Evolutionary conservation across 2,797 vertebrate species (phyloP), one percentile per base, ranked within the genome.

Genomic region (Ciconia nigra): DNA sequence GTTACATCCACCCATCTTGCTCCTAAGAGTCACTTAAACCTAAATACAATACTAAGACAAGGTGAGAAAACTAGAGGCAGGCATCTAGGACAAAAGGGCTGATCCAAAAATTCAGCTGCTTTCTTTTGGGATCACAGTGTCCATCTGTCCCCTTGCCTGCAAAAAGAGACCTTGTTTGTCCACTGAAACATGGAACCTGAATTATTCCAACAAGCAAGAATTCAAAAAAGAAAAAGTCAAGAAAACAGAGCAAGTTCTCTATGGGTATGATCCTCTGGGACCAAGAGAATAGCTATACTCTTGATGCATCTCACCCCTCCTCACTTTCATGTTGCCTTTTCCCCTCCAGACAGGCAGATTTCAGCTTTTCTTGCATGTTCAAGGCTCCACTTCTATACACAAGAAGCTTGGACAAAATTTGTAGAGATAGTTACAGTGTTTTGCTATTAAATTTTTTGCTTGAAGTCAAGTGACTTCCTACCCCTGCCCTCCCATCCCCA

Each of bases 61-160:
- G 55, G 24, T 17, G 42, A 86, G 66, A 88, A 92, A 72, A 78
- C 24, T 55, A 90, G 41, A 89, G 61, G 49, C 44, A 26, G 41
- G 42, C 87, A 91, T 80, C 63, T 74, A 96, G 92, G 77, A 92
- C 87, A 91, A 86, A 74, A 83, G 42, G 62, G 37, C 78, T 81
- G 87, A 93, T 92, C 91, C 59, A 93, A 94, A 79, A 93, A 59
- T 66, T 93, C 94, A 74, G 79, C 92, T 90, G 84, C 72, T 82
- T 95, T 90, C 94, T 82, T 93, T 77, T 71, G 69, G 93, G 92
- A 96, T 84, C 22, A 5, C 79, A 57, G 58, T n/a, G 87, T 86
- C 95, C 96, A 96, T 95, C 95, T 97, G 93, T 92, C 92, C 90
- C 67, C 83, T 97, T 89, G 95, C 67, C 59, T 58, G 67, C 57